Conservation (phyloP, 2,113 vertebrate genomes). For the Chauna torquata region DNA sequence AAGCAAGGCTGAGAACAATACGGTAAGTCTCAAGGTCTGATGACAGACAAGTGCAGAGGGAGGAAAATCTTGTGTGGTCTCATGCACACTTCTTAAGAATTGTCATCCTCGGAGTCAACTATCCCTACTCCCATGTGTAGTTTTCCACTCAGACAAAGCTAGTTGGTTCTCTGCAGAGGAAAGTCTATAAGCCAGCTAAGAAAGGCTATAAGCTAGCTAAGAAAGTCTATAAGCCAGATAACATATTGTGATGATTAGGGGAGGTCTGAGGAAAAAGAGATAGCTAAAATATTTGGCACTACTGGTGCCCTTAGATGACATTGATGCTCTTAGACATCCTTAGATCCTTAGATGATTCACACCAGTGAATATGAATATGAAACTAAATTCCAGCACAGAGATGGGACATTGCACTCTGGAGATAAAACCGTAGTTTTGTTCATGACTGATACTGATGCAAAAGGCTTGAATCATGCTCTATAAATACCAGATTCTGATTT, state of each 20-base stretch:
- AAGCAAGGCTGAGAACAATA: background rate
- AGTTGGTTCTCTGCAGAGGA: background rate
- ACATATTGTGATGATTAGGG: background rate
- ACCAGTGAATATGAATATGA: background rate
- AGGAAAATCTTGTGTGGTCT: background rate
- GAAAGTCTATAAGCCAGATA: background rate
- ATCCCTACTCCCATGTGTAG: background rate
- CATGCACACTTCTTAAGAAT: background rate
- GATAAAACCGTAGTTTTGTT: background rate
- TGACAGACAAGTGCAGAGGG: background rate
- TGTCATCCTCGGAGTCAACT: background rate
- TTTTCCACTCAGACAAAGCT: background rate
- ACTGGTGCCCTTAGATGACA: background rate
- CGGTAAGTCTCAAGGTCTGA: background rate
- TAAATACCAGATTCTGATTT: background rate
- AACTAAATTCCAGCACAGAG: background rate
- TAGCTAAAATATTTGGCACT: background rate
- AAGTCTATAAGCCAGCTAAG: background rate
- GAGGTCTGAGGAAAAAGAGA: background rate
- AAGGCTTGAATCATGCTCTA: background rate
- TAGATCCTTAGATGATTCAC: background rate
- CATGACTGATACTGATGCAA: background rate
- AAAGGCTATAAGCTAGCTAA: background rate
- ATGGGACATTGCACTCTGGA: background rate
- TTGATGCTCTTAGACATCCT: background rate